A percentile compares a stretch with the other conserved stretches of the same genome.
Conservation (phyloP, 1,140 invertebrate genomes). For the Drosophila malerkotliana region DNA sequence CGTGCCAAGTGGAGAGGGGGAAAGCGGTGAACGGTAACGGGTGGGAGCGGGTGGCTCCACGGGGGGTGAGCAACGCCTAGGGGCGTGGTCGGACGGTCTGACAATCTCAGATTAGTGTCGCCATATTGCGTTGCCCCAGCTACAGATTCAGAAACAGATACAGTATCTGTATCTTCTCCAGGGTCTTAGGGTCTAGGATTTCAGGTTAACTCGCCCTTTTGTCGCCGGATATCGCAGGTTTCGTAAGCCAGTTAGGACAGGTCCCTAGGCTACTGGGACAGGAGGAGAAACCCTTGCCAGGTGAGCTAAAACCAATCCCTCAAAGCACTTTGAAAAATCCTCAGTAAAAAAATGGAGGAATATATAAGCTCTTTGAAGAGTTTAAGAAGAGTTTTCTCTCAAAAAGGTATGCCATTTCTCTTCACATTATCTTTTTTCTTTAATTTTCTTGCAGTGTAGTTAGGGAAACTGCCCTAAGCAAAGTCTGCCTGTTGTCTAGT, state of each 20-base stretch:
- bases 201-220: conserved; percentile 14
- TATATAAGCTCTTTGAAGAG: no score
- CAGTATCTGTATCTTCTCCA: conserved; percentile 5
- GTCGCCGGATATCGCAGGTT: conserved; percentile 12
- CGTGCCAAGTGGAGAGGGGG: background rate
- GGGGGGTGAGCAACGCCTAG: background rate
- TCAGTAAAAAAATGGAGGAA: background rate
- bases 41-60: background rate
- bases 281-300: background rate
- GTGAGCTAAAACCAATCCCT: conserved; percentile 36
- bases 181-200: conserved; percentile 1
- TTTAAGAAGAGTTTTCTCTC: no score
- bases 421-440: no score
- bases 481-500: conserved; percentile 45
- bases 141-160: conserved; percentile 7
- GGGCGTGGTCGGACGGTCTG: background rate
- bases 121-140: conserved; percentile 44
- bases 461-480: conserved; percentile 12
- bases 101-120: conserved; percentile 55
- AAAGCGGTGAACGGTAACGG: background rate
- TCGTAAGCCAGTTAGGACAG: conserved; percentile 52
- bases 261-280: conserved; percentile 6
- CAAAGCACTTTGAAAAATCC: conserved; percentile 4
- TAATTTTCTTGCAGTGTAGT: conserved; percentile 25
- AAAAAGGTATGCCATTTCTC: background rate